Percentiles rank a stretch among this genome's conserved stretches.
Evolutionary conservation across 2,888 invertebrate genomes (phyloP).

Genomic region (Zygaena filipendulae): DNA sequence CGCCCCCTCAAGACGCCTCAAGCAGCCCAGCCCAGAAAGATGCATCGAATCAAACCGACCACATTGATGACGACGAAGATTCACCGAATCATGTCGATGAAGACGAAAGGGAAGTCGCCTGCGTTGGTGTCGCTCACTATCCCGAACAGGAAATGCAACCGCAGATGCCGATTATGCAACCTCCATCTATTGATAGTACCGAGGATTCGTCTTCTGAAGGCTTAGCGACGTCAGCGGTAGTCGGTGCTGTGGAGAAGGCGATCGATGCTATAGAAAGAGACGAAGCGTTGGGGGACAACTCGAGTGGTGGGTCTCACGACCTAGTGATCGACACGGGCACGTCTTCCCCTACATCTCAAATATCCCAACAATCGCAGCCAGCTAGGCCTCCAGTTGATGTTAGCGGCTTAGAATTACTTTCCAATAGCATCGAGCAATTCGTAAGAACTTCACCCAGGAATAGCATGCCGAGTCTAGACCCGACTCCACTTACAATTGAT

Average conservation of each 20-base stretch:
- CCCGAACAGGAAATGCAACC: conserved; percentile 38
- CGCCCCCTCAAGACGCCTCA: conserved; percentile 60
- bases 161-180: conserved; percentile 25
- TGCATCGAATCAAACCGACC: conserved; percentile 86
- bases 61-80: conserved; percentile 77
- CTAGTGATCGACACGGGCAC: conserved; percentile 56
- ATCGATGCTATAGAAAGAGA: conserved; percentile 53
- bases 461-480: conserved; percentile 40
- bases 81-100: conserved; percentile 55
- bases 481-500: conserved; percentile 41
- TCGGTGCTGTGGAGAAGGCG: conserved; percentile 50
- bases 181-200: conserved; percentile 37
- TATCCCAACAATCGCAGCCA: conserved; percentile 17
- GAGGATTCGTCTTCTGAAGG: conserved; percentile 54
- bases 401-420: conserved; percentile 83
- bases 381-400: conserved; percentile 69
- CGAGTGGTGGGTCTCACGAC: conserved; percentile 52
- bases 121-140: conserved; percentile 57
- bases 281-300: conserved; percentile 41
- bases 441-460: conserved; percentile 63
- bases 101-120: conserved; percentile 53
- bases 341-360: conserved; percentile 32
- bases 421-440: conserved; percentile 86
- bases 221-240: conserved; percentile 31
- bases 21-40: conserved; percentile 77